Evolutionary conservation across 2,888 invertebrate genomes (phyloP).

Genomic region (Rosalia funebris): DNA sequence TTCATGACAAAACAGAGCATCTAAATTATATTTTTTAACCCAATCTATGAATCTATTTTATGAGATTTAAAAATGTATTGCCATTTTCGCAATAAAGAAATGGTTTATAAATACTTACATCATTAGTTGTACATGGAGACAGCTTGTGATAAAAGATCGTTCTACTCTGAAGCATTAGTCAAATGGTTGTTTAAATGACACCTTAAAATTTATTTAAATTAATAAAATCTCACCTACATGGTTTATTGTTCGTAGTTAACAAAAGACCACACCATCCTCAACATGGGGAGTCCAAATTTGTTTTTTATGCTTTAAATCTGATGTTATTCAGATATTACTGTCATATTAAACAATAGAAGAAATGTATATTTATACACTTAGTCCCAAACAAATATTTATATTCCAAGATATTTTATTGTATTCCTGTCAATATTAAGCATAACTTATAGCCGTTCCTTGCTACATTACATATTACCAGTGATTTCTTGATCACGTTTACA

Average conservation of each 20-base stretch:
- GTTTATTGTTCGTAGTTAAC: conserved; percentile 35
- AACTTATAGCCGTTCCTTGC: conserved; percentile 11
- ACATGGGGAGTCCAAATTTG: conserved; percentile 46
- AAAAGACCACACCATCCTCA: conserved; percentile 34
- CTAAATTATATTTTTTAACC: no score
- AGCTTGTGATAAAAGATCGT: background rate
- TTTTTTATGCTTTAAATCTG: conserved; percentile 34
- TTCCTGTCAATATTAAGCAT: conserved; percentile 26
- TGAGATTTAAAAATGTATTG: no score
- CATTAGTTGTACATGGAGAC: background rate
- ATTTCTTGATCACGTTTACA: conserved; percentile 15
- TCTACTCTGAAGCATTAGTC: conserved; percentile 3
- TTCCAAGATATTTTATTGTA: conserved; percentile 24
- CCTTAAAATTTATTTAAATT: conserved; percentile 41
- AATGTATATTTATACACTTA: conserved; percentile 19
- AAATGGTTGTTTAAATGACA: conserved; percentile 21
- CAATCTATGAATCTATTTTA: no score
- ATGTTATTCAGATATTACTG: conserved; percentile 32
- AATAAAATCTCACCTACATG: conserved; percentile 44
- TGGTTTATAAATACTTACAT: background rate
- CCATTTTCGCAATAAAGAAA: background rate
- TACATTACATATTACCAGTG: conserved; percentile 6
- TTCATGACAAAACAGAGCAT: no score
- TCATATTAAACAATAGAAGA: conserved; percentile 24
- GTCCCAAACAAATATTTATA: conserved; percentile 20